These are phyloP conservation scores for Rhyacichthys aspro DNA, from an alignment of 2,797 vertebrate genomes.

Conservation along the genomic window DNA sequence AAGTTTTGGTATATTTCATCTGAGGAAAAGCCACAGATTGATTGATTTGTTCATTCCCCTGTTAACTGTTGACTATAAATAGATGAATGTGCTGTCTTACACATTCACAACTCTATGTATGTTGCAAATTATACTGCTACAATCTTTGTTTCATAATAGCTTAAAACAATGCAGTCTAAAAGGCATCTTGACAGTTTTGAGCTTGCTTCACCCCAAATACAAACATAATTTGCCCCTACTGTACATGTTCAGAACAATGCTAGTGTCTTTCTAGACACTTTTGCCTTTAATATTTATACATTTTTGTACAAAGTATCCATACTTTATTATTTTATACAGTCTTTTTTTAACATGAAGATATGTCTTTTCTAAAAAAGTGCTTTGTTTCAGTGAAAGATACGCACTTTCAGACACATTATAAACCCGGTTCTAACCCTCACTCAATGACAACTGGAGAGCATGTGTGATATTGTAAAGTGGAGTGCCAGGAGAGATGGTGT, in stretches of 20 bases:
- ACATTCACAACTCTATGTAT: too few species aligned
- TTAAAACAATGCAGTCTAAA: too few species aligned
- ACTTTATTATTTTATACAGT: slow-evolving; percentile 28
- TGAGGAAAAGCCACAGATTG: too few species aligned
- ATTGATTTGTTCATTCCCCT: too few species aligned
- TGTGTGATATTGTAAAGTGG: slow-evolving; percentile 46
- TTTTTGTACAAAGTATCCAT: slow-evolving; percentile 52
- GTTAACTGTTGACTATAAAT: too few species aligned
- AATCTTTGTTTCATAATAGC: too few species aligned
- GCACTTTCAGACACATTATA: slow-evolving; percentile 7
- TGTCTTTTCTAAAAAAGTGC: slow-evolving; percentile 27
- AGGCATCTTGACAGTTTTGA: too few species aligned
- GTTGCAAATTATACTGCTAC: too few species aligned
- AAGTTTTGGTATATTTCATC: too few species aligned
- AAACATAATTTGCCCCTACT: background rate
- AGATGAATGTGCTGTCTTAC: too few species aligned
- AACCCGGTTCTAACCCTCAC: slow-evolving; percentile 1
- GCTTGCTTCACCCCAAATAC: too few species aligned
- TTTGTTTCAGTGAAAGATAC: slow-evolving; percentile 31
- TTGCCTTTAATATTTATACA: slow-evolving; percentile 32
- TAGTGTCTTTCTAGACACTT: background rate
- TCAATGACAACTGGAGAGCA: slow-evolving; percentile 19
- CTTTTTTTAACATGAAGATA: slow-evolving; percentile 18
- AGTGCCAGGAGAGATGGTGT: slow-evolving; percentile 26
- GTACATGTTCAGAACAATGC: slow-evolving; percentile 2